Base-by-base conservation (phyloP, 2,888 invertebrate species). In the Mylabris sibirica region DNA sequence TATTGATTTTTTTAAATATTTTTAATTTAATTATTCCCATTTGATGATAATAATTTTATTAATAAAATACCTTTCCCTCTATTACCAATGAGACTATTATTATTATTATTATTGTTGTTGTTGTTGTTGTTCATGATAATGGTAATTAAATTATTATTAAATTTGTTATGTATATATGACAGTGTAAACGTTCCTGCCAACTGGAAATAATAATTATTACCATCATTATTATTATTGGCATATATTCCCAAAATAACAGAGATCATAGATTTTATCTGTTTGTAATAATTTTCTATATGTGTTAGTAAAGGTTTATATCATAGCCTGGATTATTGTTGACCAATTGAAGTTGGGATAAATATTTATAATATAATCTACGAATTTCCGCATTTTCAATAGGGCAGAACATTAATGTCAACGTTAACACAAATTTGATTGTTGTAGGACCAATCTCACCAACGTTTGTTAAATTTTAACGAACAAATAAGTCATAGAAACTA, bases 121-220 rank as follows among this genome's bases (percentile, higher is more conserved):
- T n/a, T n/a, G n/a, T n/a, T n/a, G n/a, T 53, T 53, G 22, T 53
- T 57, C 57, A 57, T 57, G 26, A 26, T 53, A 24, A 24, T 24
- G 12, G 8, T 26, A 57, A 57, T 57, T 57, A 57, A 57, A 57
- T 26, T 57, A 57, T 57, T 24, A 57, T 26, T 57, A 24, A 57
- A n/a, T 57, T 26, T 49, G 12, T 26, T 24, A 57, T 44, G 14
- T 38, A 57, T 57, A 24, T 24, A 57, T 9, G 11, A 11, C 14
- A 24, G n/a, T 24, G 11, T 57, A 12, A 57, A 57, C 26, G 14
- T 57, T 57, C 24, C 30, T 44, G 44, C 44, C 44, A 44, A 44
- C 22, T 22, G 12, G 14, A 24, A 57, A 57, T 49, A 20, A 49
- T 30, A 30, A 30, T 30, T 6, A 30, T 30, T 30, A 5, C 30